These are phyloP conservation scores for Amphipoea oculea DNA, from an alignment of 2,888 invertebrate genomes.

Conservation along the genomic window DNA sequence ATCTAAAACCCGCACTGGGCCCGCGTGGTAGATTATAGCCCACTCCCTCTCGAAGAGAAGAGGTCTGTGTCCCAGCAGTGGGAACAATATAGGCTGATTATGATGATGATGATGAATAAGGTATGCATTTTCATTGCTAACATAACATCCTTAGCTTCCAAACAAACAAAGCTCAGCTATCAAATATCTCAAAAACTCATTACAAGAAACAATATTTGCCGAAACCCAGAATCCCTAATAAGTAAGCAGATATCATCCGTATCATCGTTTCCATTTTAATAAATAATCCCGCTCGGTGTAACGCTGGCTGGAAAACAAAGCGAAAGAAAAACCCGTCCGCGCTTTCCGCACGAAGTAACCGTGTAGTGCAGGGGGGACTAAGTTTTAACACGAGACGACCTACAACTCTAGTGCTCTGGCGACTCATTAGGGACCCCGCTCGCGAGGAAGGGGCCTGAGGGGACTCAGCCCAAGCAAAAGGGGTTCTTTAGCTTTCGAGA, in stretches of 20 bases:
- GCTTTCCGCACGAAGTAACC: constrained; percentile 83
- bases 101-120: too few species aligned
- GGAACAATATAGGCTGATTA: too few species aligned
- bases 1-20: too few species aligned
- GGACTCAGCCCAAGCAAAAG: constrained; percentile 84
- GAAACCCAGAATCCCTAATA: constrained; percentile 44
- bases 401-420: constrained; percentile 90
- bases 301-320: constrained; percentile 78
- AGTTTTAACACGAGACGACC: constrained; percentile 86
- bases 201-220: constrained; percentile 55
- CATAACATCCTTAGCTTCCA: constrained; percentile 4
- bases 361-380: constrained; percentile 83
- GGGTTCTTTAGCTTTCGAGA: constrained; percentile 85
- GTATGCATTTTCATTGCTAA: not conserved
- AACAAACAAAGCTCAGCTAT: constrained; percentile 25
- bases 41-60: too few species aligned
- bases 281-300: constrained; percentile 75
- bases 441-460: constrained; percentile 81
- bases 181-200: constrained; percentile 53
- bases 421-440: constrained; percentile 89
- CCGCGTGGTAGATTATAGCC: too few species aligned
- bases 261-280: constrained; percentile 67
- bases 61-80: too few species aligned
- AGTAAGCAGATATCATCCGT: constrained; percentile 58
- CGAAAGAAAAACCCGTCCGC: constrained; percentile 80